phyloP scores from a whole-genome alignment of 2,797 vertebrate species.

The Trachurus trachurus region DNA sequence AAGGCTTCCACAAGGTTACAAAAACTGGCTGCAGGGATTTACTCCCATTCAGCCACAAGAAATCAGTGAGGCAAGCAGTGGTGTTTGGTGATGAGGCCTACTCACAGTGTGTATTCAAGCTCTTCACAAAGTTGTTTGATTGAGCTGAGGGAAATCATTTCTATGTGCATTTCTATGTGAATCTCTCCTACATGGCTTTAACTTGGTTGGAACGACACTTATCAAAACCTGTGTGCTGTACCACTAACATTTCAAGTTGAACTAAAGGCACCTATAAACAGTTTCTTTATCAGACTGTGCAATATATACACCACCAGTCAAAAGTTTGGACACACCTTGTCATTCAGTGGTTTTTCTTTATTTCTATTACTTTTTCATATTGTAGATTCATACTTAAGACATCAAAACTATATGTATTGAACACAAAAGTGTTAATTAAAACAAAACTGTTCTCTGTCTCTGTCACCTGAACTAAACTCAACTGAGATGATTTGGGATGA shows the following conservation, averaged over 20 bases:
- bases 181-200: not conserved
- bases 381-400: too few relatives aligned
- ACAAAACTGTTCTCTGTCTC: too few relatives aligned
- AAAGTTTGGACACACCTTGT: too few relatives aligned
- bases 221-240: not conserved
- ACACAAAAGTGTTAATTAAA: too few relatives aligned
- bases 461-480: too few relatives aligned
- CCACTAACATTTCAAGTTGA: not conserved
- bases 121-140: not conserved
- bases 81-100: constrained; percentile 12
- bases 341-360: too few relatives aligned
- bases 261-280: not conserved
- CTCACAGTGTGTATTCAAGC: not conserved
- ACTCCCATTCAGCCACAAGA: constrained; percentile 20
- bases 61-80: constrained; percentile 7
- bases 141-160: not conserved
- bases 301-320: not conserved
- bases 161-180: not conserved
- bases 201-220: not conserved
- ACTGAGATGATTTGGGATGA: too few relatives aligned
- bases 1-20: constrained; percentile 18
- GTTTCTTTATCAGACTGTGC: not conserved
- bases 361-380: too few relatives aligned
- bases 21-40: constrained; percentile 29
- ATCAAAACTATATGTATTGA: too few relatives aligned